Evolutionary conservation across 2,888 invertebrate genomes (phyloP), one percentile per base, ranked within the genome.

Genomic region (Chesias legatella): DNA sequence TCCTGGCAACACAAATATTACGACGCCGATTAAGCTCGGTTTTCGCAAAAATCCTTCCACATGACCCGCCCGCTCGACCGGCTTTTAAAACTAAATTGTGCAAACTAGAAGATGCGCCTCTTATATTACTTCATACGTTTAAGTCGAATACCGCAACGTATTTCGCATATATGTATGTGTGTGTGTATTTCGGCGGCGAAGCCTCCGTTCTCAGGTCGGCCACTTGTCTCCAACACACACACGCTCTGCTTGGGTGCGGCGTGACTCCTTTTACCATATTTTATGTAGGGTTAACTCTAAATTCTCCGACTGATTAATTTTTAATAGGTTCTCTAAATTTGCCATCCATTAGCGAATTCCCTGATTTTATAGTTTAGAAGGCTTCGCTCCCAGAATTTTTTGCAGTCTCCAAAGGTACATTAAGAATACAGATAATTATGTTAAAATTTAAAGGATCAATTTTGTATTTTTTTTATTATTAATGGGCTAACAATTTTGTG

Each of bases 121-220:
- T 86, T 88, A 88, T 88, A 86, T 85, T 78, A 88, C 73, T 79
- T 85, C 85, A 84, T 85, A 84, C 76, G 80, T 82, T 84, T 79
- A 80, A 77, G 71, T 67, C 75, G 77, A 72, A 82, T 79, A 85
- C 84, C 83, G 81, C 83, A 85, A 84, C 77, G 74, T 82, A 80
- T 86, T 88, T 82, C 79, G 79, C 83, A 78, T 82, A 79, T 80
- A 73, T 55, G 65, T 63, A 53, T 72, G 79, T 79, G 82, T 84
- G 79, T 48, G 84, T 73, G 59, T 58, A 60, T 79, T 80, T 78
- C 66, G 79, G 77, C 67, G 63, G 60, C 39, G 58, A 68, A 73
- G 73, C 70, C 73, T 74, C 60, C 48, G 53, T 46, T 50, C 37
- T 51, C 45, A 22, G 13, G 52, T 66, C 60, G 53, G 40, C 20